Percentiles rank a stretch among this genome's conserved stretches.
These are phyloP conservation scores for Nannoperca australis DNA, from an alignment of 2,797 vertebrate species.

Conservation along the genomic window DNA sequence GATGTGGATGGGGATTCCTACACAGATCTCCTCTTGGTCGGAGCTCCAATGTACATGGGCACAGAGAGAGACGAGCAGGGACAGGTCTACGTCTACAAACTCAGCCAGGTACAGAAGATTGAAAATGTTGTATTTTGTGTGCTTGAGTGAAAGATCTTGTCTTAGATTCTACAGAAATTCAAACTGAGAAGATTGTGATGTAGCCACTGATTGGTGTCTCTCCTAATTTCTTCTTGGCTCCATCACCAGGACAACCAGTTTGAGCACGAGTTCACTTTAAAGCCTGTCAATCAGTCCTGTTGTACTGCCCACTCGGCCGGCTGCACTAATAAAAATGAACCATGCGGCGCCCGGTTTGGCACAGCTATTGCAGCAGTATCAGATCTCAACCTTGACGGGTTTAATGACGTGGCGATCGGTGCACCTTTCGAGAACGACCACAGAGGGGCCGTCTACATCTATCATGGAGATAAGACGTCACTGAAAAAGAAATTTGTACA, in stretches of 20 bases:
- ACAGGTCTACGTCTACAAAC: constrained; percentile 93
- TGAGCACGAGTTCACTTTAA: constrained; percentile 90
- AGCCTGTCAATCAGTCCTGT: constrained; percentile 92
- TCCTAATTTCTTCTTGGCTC: constrained; percentile 3
- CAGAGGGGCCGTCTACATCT: constrained; percentile 94
- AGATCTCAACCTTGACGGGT: constrained; percentile 95
- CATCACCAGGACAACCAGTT: constrained; percentile 84
- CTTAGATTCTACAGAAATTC: background rate
- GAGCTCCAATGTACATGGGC: constrained; percentile 97
- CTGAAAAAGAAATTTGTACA: constrained; percentile 91
- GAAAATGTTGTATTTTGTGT: background rate
- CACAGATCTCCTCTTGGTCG: constrained; percentile 93
- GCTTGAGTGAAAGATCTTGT: background rate
- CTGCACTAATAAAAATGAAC: constrained; percentile 91
- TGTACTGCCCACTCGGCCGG: constrained; percentile 83
- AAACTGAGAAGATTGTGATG: background rate
- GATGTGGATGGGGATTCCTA: constrained; percentile 90
- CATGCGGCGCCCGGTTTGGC: constrained; percentile 94
- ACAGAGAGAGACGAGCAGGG: constrained; percentile 94
- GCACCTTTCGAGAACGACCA: constrained; percentile 96
- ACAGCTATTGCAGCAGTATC: constrained; percentile 93
- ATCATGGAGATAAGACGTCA: constrained; percentile 88
- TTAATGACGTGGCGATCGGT: constrained; percentile 93
- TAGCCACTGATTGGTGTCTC: background rate
- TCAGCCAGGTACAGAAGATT: constrained; percentile 86